A percentile compares a stretch with the other conserved stretches of the same genome.
Conservation (phyloP, 2,113 vertebrate genomes). For the Ptilorrhoa leucosticta region DNA sequence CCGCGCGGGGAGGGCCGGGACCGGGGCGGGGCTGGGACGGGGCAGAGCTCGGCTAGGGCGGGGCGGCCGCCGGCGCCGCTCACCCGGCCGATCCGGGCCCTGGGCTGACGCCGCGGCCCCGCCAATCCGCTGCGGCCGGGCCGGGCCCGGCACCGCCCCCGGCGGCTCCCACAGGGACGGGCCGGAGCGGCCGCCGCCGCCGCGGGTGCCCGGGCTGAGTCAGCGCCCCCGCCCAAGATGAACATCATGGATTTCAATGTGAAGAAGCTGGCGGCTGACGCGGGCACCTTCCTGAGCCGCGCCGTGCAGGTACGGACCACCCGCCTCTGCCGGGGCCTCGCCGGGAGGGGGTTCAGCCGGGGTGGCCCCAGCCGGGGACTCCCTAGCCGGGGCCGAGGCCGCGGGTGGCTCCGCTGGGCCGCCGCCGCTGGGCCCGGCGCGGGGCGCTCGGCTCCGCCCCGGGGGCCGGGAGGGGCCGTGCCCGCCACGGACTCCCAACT, state of each 20-base stretch:
- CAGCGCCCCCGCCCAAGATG: not conserved
- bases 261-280: slow-evolving; percentile 92
- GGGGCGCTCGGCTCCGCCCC: not conserved
- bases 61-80: too few relatives aligned
- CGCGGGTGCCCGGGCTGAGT: not conserved
- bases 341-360: not conserved
- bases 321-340: not conserved
- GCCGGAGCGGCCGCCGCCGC: too few relatives aligned
- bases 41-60: too few relatives aligned
- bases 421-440: not conserved
- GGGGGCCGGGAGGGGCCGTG: not conserved
- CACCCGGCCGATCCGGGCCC: too few relatives aligned
- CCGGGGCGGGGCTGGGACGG: too few relatives aligned
- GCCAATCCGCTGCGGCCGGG: too few relatives aligned
- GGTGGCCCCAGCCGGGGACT: not conserved
- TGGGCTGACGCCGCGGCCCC: not conserved
- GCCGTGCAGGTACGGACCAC: slow-evolving; percentile 85
- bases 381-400: not conserved
- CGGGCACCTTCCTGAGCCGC: slow-evolving; percentile 91
- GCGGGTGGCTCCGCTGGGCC: not conserved
- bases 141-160: too few relatives aligned
- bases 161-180: too few relatives aligned
- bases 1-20: too few relatives aligned
- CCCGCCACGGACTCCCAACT: not conserved
- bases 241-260: slow-evolving; percentile 92